These are phyloP conservation scores for Gyps fulvus DNA, from an alignment of 2,113 vertebrate species.

Conservation along the genomic window DNA sequence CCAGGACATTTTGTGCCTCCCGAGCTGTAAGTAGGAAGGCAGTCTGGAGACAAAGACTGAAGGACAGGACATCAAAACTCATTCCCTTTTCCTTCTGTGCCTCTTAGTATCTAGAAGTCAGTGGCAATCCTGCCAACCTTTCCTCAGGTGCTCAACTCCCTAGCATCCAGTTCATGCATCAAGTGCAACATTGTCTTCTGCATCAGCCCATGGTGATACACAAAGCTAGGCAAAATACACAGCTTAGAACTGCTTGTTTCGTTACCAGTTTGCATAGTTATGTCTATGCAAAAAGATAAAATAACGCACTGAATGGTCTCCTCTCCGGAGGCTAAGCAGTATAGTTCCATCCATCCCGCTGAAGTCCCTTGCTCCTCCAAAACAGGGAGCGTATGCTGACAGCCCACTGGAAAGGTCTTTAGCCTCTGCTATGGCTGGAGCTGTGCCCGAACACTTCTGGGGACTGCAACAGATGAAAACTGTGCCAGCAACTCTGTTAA, in stretches of 20 bases:
- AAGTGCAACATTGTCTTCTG: background rate
- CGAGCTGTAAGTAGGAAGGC: background rate
- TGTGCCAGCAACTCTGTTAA: background rate
- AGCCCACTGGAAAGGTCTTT: background rate
- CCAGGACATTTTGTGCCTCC: background rate
- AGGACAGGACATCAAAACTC: background rate
- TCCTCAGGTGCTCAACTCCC: background rate
- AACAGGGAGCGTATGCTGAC: background rate
- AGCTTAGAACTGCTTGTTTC: background rate
- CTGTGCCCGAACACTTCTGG: background rate
- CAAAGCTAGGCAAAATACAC: background rate
- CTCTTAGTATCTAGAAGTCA: background rate
- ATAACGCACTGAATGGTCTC: background rate
- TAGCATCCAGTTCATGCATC: fast-evolving
- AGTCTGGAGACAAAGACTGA: background rate
- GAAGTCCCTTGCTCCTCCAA: background rate
- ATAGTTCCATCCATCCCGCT: background rate
- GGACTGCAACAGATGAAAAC: background rate
- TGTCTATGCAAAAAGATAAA: background rate
- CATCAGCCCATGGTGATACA: background rate
- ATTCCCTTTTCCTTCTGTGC: background rate
- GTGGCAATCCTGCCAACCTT: background rate
- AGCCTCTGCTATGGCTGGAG: background rate
- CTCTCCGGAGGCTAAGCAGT: background rate
- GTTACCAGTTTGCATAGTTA: background rate